A percentile compares a stretch with the other conserved stretches of the same genome.
Evolutionary conservation across 2,797 vertebrate species (phyloP).

Genomic region (Denticeps clupeoides): DNA sequence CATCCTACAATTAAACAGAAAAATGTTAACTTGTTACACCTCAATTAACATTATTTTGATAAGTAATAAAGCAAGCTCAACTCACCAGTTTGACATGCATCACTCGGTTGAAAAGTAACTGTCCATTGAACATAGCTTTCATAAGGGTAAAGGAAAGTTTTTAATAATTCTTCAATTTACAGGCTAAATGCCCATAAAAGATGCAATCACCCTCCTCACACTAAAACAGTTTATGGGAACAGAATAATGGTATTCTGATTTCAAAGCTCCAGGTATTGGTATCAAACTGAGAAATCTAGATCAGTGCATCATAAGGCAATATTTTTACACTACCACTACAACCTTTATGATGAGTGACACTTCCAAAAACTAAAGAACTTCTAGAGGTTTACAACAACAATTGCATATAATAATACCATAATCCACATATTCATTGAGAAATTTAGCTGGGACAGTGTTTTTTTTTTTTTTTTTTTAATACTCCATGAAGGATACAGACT

Average conservation of each 20-base stretch:
- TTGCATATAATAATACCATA: too few species aligned
- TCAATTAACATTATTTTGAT: neutral
- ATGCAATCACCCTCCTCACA: neutral
- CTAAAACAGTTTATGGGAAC: too few species aligned
- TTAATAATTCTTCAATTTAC: too few species aligned
- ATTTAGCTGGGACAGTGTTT: too few species aligned
- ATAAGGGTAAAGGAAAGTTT: constrained; percentile 54
- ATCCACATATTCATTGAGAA: too few species aligned
- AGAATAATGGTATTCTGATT: too few species aligned
- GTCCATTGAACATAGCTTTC: constrained; percentile 94
- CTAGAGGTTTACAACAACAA: too few species aligned
- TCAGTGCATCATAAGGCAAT: neutral
- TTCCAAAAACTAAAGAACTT: too few species aligned
- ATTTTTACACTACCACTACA: neutral
- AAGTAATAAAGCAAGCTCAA: constrained; percentile 1
- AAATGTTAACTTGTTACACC: neutral
- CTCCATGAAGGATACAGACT: constrained; percentile 99
- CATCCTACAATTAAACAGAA: constrained; percentile 61
- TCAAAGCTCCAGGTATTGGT: too few species aligned
- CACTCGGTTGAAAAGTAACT: constrained; percentile 87
- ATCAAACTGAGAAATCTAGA: too few species aligned
- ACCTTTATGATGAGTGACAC: too few species aligned
- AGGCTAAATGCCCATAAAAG: neutral
- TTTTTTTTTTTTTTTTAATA: too few species aligned
- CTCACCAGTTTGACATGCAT: constrained; percentile 98